Percentiles rank a stretch among this genome's conserved stretches.
phyloP scores from a whole-genome alignment of 2,797 vertebrate genomes.

The Sebastes diploproa region DNA sequence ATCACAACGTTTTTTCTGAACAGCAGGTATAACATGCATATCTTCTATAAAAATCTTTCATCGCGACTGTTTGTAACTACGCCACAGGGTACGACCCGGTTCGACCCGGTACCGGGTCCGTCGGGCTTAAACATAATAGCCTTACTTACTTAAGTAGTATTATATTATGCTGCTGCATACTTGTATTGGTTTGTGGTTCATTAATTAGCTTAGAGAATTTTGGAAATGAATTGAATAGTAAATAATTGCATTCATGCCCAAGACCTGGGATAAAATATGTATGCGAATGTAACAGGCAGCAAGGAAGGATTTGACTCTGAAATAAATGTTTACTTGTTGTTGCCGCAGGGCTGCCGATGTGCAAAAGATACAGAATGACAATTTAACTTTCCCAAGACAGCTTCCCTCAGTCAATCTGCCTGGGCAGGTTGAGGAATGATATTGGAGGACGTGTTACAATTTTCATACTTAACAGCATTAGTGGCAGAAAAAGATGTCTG shows the following conservation, averaged over 20 bases:
- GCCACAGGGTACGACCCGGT: no score
- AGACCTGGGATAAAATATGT: not conserved
- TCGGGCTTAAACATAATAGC: not conserved
- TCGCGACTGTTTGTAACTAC: no score
- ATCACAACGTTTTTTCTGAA: no score
- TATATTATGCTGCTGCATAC: not conserved
- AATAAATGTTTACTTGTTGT: conserved; percentile 22
- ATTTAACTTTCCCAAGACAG: conserved; percentile 33
- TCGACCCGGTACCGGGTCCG: no score
- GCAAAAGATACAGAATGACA: conserved; percentile 26
- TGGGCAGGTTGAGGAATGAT: conserved; percentile 16
- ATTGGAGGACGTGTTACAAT: conserved; percentile 11
- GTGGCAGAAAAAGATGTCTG: conserved; percentile 27
- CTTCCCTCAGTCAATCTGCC: conserved; percentile 30
- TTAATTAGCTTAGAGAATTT: not conserved
- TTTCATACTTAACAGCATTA: conserved; percentile 25
- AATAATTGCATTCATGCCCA: not conserved
- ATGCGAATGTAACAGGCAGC: not conserved
- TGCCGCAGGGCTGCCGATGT: conserved; percentile 12
- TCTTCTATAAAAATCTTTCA: no score
- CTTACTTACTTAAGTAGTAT: not conserved
- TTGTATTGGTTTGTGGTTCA: not conserved
- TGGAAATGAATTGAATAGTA: not conserved
- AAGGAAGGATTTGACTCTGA: not conserved
- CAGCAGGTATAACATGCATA: no score